Conservation (phyloP, 1,140 invertebrate genomes). For the Mylabris phalerata region DNA sequence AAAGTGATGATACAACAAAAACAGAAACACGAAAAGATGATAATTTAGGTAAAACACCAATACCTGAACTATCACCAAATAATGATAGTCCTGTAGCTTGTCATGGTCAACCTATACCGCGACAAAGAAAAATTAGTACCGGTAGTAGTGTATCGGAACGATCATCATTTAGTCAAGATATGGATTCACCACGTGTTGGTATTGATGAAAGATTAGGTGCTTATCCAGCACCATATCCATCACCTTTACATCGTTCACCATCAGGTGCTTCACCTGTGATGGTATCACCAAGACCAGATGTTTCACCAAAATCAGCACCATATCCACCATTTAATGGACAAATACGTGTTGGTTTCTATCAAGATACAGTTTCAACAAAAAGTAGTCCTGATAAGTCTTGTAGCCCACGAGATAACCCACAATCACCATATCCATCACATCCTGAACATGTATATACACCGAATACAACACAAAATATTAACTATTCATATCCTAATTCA, state of each 20-base stretch:
- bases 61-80: slow-evolving; percentile 38
- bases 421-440: slow-evolving; percentile 53
- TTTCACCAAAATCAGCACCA: slow-evolving; percentile 56
- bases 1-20: slow-evolving; percentile 32
- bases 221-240: slow-evolving; percentile 58
- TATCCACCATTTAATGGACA: slow-evolving; percentile 61
- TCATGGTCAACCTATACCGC: slow-evolving; percentile 49
- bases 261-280: slow-evolving; percentile 47
- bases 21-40: slow-evolving; percentile 3
- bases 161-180: slow-evolving; percentile 67
- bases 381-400: slow-evolving; percentile 66
- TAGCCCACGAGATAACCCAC: slow-evolving; percentile 54
- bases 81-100: slow-evolving; percentile 43
- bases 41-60: slow-evolving; percentile 16
- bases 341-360: slow-evolving; percentile 70
- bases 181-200: slow-evolving; percentile 58
- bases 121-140: slow-evolving; percentile 59
- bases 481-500: slow-evolving; percentile 33
- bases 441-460: slow-evolving; percentile 54
- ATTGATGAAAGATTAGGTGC: slow-evolving; percentile 50
- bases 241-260: slow-evolving; percentile 54
- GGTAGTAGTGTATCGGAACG: slow-evolving; percentile 66
- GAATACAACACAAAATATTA: slow-evolving; percentile 28
- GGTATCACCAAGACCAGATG: slow-evolving; percentile 45
- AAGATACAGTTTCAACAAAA: slow-evolving; percentile 64